A percentile compares a stretch with the other conserved stretches of the same genome.
Conservation (phyloP, 2,113 vertebrate genomes). For the Ctenodactylus gundi region DNA sequence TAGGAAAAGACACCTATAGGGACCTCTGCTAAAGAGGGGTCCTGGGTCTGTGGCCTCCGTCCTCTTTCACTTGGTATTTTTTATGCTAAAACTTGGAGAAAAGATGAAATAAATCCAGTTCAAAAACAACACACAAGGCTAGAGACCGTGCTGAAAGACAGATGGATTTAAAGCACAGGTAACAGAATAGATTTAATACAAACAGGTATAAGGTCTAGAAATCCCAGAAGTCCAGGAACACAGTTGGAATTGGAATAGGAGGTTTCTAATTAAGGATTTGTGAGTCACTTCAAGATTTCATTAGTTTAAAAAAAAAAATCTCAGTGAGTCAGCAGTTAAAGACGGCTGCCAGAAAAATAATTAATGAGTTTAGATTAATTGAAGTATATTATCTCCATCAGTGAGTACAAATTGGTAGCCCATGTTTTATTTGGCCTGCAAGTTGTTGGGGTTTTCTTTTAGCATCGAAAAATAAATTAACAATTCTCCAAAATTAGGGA, state of each 20-base stretch:
- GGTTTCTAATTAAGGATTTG: not conserved
- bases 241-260: not conserved
- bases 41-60: not conserved
- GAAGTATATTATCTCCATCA: not conserved
- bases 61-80: not conserved
- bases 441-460: slow-evolving; percentile 18
- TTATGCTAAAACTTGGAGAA: not conserved
- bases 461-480: not conserved
- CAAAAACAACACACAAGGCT: not conserved
- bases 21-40: not conserved
- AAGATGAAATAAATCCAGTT: not conserved
- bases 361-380: slow-evolving; percentile 31
- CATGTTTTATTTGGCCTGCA: not conserved
- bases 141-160: not conserved
- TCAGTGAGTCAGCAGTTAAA: slow-evolving; percentile 21
- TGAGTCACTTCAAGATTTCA: slow-evolving; percentile 8
- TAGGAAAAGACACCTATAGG: not conserved
- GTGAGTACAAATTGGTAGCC: not conserved
- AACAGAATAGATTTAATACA: not conserved
- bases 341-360: slow-evolving; percentile 20
- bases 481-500: slow-evolving; percentile 9
- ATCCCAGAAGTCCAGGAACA: not conserved
- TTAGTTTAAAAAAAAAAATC: slow-evolving; percentile 42
- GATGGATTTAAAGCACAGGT: not conserved
- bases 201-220: not conserved